Evolutionary conservation across 2,113 vertebrate species (phyloP).

Genomic region (Oreotrochilus melanogaster): DNA sequence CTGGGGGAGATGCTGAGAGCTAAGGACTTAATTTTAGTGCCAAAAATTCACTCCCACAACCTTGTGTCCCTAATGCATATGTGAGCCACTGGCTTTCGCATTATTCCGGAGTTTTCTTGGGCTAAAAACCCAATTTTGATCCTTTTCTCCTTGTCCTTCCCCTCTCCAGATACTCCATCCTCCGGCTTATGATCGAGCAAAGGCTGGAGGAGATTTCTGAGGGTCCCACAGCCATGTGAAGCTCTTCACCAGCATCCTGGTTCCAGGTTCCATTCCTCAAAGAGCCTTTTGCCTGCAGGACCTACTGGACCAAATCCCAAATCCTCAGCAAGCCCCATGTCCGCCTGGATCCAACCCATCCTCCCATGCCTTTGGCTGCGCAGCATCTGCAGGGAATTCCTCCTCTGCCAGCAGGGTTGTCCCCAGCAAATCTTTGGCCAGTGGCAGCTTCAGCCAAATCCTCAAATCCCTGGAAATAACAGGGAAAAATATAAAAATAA

Average conservation of each 20-base stretch:
- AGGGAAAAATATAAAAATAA: neutral
- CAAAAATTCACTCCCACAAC: rapidly evolving
- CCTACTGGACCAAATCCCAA: neutral
- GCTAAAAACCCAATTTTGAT: neutral
- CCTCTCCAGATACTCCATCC: conserved; percentile 80
- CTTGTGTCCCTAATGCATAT: rapidly evolving
- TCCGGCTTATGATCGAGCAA: conserved; percentile 88
- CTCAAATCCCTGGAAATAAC: neutral
- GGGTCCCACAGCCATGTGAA: conserved; percentile 73
- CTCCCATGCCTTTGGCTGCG: rapidly evolving
- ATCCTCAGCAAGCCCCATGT: rapidly evolving
- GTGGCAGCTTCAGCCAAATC: neutral
- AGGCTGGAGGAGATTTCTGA: conserved; percentile 88
- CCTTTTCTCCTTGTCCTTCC: neutral
- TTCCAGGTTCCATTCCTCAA: neutral
- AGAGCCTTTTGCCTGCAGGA: neutral
- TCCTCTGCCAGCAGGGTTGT: neutral
- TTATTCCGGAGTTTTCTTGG: neutral
- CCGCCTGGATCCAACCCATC: neutral
- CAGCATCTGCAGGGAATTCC: neutral
- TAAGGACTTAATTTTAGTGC: neutral
- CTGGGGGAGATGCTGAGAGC: neutral
- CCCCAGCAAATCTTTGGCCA: neutral
- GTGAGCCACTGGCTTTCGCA: rapidly evolving
- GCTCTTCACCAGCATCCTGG: rapidly evolving